Percentiles rank a stretch among this genome's conserved stretches.
These are phyloP conservation scores for Nasua narica DNA, from an alignment of 2,797 vertebrate genomes.

Conservation along the genomic window DNA sequence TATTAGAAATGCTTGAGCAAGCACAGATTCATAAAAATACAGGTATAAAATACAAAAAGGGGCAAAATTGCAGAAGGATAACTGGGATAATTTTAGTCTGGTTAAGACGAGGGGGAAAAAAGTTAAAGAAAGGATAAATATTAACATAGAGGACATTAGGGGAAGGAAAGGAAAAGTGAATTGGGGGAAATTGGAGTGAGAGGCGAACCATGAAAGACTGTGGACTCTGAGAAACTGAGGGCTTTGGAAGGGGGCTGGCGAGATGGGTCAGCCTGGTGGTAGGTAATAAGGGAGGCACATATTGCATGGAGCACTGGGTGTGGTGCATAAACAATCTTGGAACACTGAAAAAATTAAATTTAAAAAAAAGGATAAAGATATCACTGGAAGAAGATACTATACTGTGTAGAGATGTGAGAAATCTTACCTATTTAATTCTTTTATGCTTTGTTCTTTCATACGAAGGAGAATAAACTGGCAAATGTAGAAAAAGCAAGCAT, in stretches of 20 bases:
- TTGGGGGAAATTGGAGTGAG: too few relatives aligned
- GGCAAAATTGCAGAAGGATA: background rate
- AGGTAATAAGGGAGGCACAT: too few relatives aligned
- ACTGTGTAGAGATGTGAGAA: background rate
- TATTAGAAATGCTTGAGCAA: background rate
- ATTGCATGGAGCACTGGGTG: too few relatives aligned
- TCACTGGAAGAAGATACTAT: background rate
- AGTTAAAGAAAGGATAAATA: background rate
- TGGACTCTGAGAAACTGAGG: too few relatives aligned
- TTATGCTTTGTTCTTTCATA: background rate
- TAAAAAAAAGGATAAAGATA: background rate
- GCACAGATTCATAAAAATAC: background rate
- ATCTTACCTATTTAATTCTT: background rate
- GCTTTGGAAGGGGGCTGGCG: too few relatives aligned
- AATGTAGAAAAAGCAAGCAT: background rate
- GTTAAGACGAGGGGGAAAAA: background rate
- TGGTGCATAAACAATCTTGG: too few relatives aligned
- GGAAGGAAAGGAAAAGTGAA: too few relatives aligned
- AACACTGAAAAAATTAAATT: too few relatives aligned
- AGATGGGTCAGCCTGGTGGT: too few relatives aligned
- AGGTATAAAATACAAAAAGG: background rate
- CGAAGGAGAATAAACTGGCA: background rate
- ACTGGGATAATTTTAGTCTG: background rate
- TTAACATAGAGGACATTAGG: too few relatives aligned
- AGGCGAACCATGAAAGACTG: too few relatives aligned